Base-by-base conservation (phyloP, 2,113 vertebrate species). In the Mustela lutreola region DNA sequence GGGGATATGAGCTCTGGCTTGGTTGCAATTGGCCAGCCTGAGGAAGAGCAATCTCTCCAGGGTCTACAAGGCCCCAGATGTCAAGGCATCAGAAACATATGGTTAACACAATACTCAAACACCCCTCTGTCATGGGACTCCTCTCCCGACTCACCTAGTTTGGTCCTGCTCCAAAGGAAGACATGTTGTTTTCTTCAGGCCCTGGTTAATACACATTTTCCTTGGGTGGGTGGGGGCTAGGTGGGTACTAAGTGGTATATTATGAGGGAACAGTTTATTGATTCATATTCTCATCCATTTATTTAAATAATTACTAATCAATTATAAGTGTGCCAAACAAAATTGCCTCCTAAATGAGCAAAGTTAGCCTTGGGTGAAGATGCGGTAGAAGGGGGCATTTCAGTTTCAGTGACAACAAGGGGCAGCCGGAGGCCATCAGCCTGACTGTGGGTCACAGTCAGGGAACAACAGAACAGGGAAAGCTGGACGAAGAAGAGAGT, bases 281-380 rank as follows among this genome's bases (percentile, higher is more conserved):
- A 56, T 79, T 94, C 12, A 58, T 60, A 16, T 7, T 36, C 14
- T 84, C 26, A 70, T 18, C 83, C 33, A 80, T 79, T 58, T 28
- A 56, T 62, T 91, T 88, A 85, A 88, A 56, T 92, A 67, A 5
- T 58, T 88, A 70, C 81, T 33, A 84, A 92, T n/a, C 11, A 87
- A 42, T 19, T 76, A 50, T 11, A 11, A 94, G n/a, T 5, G 12
- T 76, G 7, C 18, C 19, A 48, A 31, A 48, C 63, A 95, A 79
- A 63, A n/a, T 6, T 50, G 39, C 39, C n/a, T 42, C 39, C 58
- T 60, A 48, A 86, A 86, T 60, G 28, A 45, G 7, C 4, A 90
- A 76, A 63, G 15, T 45, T 88, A 26, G 50, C 58, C 36, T 67
- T 67, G n/a, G 12, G 9, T 28, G 18, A 73, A 24, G 7, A 81